Evolutionary conservation across 2,888 invertebrate genomes (phyloP), one percentile per base, ranked within the genome.

Genomic region (Crioceris asparagi): DNA sequence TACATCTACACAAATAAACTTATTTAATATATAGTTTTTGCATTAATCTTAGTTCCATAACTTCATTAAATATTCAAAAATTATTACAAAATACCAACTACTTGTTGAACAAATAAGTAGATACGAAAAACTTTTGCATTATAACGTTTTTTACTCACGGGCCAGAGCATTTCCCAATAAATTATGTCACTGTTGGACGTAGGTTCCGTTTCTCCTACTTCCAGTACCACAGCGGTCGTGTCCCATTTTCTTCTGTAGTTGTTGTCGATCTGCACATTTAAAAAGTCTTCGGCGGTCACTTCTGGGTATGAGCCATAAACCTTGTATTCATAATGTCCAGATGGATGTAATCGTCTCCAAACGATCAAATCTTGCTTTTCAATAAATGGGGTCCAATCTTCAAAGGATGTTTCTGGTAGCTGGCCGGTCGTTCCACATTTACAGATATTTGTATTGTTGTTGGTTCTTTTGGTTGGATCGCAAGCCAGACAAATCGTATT

Each of bases 161-260:
- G 90, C 86, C 88, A 90, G 38, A 79, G 66, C 67, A 87, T 84
- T 66, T 88, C 87, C 90, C 90, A 90, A 53, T 90, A 88, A 39
- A 90, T 66, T 25, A 90, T 68, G 43, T 85, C 79, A 52, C 82
- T 80, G 46, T 79, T 74, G 0, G 65, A 59, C 34, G 62, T 54
- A 1, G 75, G 73, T 57, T 78, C 74, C 4, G 70, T 64, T 49
- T 86, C 85, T 6, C 86, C 72, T 4, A 86, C 67, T 35, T 79
- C 70, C 21, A 90, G 65, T 17, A 76, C 66, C 1, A 82, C 74
- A 0, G 84, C 86, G 0, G 84, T 83, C 1, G 71, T 67, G 62
- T 90, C 90, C 90, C 88, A 90, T 36, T 73, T 67, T 33, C 75
- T 76, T 8, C 90, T 70, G 64, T 86, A 88, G 15, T 75, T 74